Evolutionary conservation across 2,888 invertebrate genomes (phyloP), one percentile per base, ranked within the genome.

Genomic region (Polietes domitor): DNA sequence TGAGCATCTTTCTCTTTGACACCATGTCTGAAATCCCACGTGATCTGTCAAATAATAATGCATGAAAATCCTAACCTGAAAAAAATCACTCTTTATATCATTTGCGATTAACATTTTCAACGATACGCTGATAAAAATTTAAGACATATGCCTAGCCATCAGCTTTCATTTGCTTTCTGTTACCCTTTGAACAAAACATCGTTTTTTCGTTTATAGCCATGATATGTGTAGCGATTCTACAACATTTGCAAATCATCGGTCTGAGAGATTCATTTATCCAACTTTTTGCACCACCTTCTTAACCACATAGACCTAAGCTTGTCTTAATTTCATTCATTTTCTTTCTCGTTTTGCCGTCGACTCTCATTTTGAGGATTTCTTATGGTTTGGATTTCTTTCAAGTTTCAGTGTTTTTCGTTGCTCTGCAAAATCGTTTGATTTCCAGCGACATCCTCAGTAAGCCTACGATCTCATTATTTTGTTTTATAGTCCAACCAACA

Each of bases 401-500:
- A 79, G 78, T 78, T 83, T 80, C 55, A 26, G 65, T 53, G 53
- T 17, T 41, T 21, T 37, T 65, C 9, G 9, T 37, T 37, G 41
- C 24, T 81, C 43, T 72, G 10, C 17, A 12, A 72, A 76, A 81
- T 76, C 74, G 75, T 80, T 80, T 82, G 65, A 77, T 79, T 79
- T 77, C 65, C 79, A 63, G 79, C 77, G 80, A 80, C 82, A 82
- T 85, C 53, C 77, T 77, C 26, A 5, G 53, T 10, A 58, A 65
- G 72, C 71, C 58, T 70, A 82, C 73, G 80, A 80, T 72, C 77
- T 82, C 80, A 78, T 77, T 82, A 79, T 76, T 80, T 82, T 80
- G 78, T 78, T 76, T 76, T 68, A 61, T 50, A 28, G 55, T 47
- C 50, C 43, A 61, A 47, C 15, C 37, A 53, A 53, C 63, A 65